phyloP scores from a whole-genome alignment of 2,888 invertebrate species.

The Coleophora flavipennella region DNA sequence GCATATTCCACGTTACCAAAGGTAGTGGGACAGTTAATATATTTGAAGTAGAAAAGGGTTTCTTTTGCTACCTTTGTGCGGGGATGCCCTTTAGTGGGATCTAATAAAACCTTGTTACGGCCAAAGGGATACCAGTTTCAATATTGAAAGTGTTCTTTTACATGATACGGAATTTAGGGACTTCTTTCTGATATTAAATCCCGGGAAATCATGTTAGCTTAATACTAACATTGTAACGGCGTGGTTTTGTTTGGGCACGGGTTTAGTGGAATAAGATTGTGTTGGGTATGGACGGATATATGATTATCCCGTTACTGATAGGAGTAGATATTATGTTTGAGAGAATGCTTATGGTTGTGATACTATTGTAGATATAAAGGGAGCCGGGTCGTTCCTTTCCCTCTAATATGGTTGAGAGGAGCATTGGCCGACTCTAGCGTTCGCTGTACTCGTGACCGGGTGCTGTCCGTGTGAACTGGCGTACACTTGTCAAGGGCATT shows the following conservation, averaged over 20 bases:
- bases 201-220: slow-evolving; percentile 55
- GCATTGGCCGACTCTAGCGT: too few species aligned
- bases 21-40: slow-evolving; percentile 71
- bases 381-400: too few species aligned
- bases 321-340: too few species aligned
- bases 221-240: slow-evolving; percentile 36
- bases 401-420: too few species aligned
- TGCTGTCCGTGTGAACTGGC: too few species aligned
- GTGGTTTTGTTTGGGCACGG: slow-evolving; percentile 13
- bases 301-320: too few species aligned
- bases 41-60: slow-evolving; percentile 72
- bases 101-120: slow-evolving; percentile 74
- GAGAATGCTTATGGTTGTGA: too few species aligned
- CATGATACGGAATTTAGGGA: slow-evolving; percentile 72
- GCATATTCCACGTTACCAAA: slow-evolving; percentile 25
- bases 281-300: too few species aligned
- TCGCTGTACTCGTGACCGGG: too few species aligned
- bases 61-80: slow-evolving; percentile 69
- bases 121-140: slow-evolving; percentile 71
- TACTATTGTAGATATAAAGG: too few species aligned
- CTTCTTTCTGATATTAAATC: slow-evolving; percentile 68
- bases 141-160: slow-evolving; percentile 72
- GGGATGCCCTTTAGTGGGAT: slow-evolving; percentile 71
- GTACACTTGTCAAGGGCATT: too few species aligned
- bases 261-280: too few species aligned